Evolutionary conservation across 1,140 invertebrate species (phyloP).

Genomic region (Oncopodura yosiiana): DNA sequence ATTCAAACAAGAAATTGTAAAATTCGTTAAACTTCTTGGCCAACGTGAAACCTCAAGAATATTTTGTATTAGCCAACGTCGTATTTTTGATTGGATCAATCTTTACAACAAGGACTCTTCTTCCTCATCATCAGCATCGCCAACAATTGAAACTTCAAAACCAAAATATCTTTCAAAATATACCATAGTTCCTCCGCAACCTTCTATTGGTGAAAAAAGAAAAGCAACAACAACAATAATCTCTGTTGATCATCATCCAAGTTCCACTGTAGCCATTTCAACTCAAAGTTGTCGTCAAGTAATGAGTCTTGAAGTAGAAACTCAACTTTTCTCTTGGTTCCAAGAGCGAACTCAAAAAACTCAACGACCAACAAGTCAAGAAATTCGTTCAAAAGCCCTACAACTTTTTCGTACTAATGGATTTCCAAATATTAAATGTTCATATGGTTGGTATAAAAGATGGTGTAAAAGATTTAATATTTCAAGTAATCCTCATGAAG

Average conservation of each 20-base stretch:
- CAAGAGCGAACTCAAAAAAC: constrained; percentile 1
- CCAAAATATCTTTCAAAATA: no score
- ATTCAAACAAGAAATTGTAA: constrained; percentile 37
- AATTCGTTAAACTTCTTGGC: constrained; percentile 31
- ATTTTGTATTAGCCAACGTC: constrained; percentile 36
- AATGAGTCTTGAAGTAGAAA: constrained; percentile 22
- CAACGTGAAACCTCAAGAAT: constrained; percentile 33
- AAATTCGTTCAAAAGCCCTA: constrained; percentile 29
- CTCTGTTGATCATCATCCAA: no score
- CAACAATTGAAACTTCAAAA: no score
- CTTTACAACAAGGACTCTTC: background rate
- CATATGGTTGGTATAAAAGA: constrained; percentile 36
- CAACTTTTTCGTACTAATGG: constrained; percentile 28
- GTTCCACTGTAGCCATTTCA: background rate
- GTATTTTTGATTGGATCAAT: constrained; percentile 37
- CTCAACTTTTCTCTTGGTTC: constrained; percentile 21
- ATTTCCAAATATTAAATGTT: constrained; percentile 33
- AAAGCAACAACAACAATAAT: no score
- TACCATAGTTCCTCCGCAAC: background rate
- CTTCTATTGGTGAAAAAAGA: no score
- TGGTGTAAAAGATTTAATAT: constrained; percentile 28
- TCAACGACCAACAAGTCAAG: constrained; percentile 9
- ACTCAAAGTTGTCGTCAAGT: constrained; percentile 14
- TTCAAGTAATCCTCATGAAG: constrained; percentile 8
- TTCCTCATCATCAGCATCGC: background rate